Evolutionary conservation across 64 coral and sea anemone genomes (phyloP), one percentile per base, ranked within the genome.

Genomic region (Montipora foliosa): DNA sequence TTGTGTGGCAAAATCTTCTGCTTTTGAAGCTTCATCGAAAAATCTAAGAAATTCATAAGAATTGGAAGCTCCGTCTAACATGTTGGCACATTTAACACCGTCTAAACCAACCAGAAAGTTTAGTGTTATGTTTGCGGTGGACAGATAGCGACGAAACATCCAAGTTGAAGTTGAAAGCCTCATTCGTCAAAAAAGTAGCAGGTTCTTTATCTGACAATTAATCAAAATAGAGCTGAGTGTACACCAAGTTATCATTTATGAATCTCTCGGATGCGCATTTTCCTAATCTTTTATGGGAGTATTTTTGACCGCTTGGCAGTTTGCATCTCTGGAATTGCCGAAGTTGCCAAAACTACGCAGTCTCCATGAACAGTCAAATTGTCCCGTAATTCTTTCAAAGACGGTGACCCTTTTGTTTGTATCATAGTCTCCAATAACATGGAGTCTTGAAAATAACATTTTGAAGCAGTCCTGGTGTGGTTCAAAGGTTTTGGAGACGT

Each of bases 391-490:
- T 91, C 79, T 83, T 49, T 72, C 48, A 91, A 49, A 91, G 66
- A 82, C 46, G 89, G 73, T 12, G 77, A 91, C 55, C 62, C 77
- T 24, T 66, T 55, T 82, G 78, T 55, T 74, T 91, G 67, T 6
- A 91, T 58, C 10, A 90, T 79, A 59, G 89, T 90, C 49, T 80
- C 89, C 47, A 90, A 79, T 45, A 90, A 16, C 78, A 80, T 69
- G 44, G 89, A 90, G 46, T 90, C 89, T 79, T 90, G 44, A 50
- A 82, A 91, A 71, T 44, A 70, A 49, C 77, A 91, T 53, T 91
- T 83, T 29, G 89, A n/a, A 45, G 29, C 89, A 52, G 89, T 74
- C 70, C 81, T 44, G 15, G 62, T 20, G 15, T 92, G 72, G 49
- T 87, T 57, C 75, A 78, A 78, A 9, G 0, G 8, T 78, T 78